Evolutionary conservation across 2,888 invertebrate species (phyloP), one percentile per base, ranked within the genome.

Genomic region (Ormyrus rosae): DNA sequence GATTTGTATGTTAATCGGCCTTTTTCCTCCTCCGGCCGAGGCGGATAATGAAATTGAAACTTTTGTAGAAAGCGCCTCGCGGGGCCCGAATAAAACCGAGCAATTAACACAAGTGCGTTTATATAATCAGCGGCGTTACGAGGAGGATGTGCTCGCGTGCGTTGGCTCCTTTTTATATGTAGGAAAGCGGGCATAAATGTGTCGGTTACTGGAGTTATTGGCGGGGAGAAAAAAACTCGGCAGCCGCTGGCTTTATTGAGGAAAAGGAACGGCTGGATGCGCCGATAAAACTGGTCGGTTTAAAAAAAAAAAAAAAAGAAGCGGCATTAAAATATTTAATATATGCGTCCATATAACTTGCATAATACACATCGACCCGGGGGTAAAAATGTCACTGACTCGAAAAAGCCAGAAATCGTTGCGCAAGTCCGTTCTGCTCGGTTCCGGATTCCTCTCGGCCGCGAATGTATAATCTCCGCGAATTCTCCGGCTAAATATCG

Each of bases 91-190:
- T 64, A 67, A 67, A 77, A 77, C 48, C 70, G 64, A 69, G 63
- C 70, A 77, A 77, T 69, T 77, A 77, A 77, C 63, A 34, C 63
- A 34, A 34, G 34, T 34, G 69, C 55, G 55, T 77, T 77, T 77
- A 77, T 77, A 77, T 77, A 77, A 77, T 70, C 75, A 6, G 0
- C 8, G 8, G 58, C 9, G 34, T 45, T 13, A 48, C 19, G 69
- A 13, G 51, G 65, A 67, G 68, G 34, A 60, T 34, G 67, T 45
- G 68, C 45, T 58, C 51, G 60, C 53, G 61, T 61, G 61, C 53
- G 64, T 46, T 5, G 13, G 45, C 11, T 10, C 7, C 63, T 48
- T 53, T n/a, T 58, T 48, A 46, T 11, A 34, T 46, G 19, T 46
- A 69, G 45, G 68, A 76, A 76, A 76, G 69, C n/a, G 34, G 50